Evolutionary conservation across 2,797 vertebrate genomes (phyloP), one percentile per base, ranked within the genome.

Genomic region (Mionectes olivaceus): DNA sequence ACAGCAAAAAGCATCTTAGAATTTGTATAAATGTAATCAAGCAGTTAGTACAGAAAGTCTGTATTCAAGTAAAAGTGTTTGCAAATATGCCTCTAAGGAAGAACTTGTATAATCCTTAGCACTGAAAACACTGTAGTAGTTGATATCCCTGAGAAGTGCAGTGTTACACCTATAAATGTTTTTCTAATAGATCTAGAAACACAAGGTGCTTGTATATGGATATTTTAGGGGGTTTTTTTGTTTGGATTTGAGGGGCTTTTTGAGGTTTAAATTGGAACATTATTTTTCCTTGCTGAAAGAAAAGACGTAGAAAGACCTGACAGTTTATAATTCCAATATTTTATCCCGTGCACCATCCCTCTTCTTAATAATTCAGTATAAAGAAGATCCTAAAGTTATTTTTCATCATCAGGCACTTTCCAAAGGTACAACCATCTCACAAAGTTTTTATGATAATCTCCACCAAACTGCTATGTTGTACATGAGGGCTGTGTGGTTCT

Each of bases 1-100:
- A 33, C 3, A 17, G 30, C 83, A 76, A 83, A 83, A 91, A 96
- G 64, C 53, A 93, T 80, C n/a, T 86, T 67, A 53, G 37, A 49
- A n/a, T 82, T 96, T 21, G 4, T 64, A 30, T 84, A 86, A 84
- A 67, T 52, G 56, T 86, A 92, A 83, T 92, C 68, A 78, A 83
- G 69, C n/a, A 63, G 65, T 87, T 94, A 70, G 52, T 49, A 37
- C 46, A 47, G 33, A 43, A 83, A 79, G 13, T 37, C 70, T 69
- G 22, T 57, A 56, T 83, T 77, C 46, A 86, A 70, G 84, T 91
- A 50, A 37, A 84, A 84, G 49, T 56, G 46, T 79, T 91, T 56
- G 47, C 37, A 92, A 89, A 73, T 88, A 71, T 0, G 3, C 50
- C 44, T 80, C 60, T 44, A 39, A 91, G 37, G 41, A 92, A 55